Base-by-base conservation (phyloP, 2,888 invertebrate genomes). In the Mongoloraphidia duomilia region DNA sequence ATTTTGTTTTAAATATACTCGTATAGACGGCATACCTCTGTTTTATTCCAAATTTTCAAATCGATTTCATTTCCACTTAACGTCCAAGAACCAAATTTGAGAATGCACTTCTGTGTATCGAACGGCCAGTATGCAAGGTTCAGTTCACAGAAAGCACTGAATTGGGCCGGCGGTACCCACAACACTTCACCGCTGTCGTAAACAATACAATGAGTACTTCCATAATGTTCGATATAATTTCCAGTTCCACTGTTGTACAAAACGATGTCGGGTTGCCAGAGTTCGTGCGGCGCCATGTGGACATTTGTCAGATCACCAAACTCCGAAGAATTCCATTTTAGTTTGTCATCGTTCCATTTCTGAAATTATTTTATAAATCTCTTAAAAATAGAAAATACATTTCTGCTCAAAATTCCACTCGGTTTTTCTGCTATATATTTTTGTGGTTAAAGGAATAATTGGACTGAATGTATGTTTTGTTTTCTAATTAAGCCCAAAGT, bases 201-300 rank as follows among this genome's bases (percentile, higher is more conserved):
- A 3, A 74, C 72, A 4, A 76, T 54, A 47, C 74, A 72, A 54
- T 74, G 70, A 0, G 76, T 74, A 58, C 74, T 75, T 1, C 76
- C 76, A 56, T 74, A 77, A 55, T 75, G 26, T 26, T 26, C 26
- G 6, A 26, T 26, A 3, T 5, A 5, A 6, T 26, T 26, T 26
- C 26, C 26, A 3, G 26, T 26, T 26, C 5, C 26, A 59, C 73
- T 74, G 67, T 86, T 87, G 56, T 82, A 79, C 11, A 85, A 71
- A 53, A 75, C 74, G 51, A 87, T 70, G 64, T 85, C 87, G 4
- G 87, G 89, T 63, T 76, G 76, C 85, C 89, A 90, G 56, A 88
- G 71, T 61, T 85, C 83, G 63, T 80, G 80, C 50, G 78, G 77
- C 9, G 77, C 75, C 58, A 82, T 68, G 61, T 80, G 73, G 38